These are phyloP conservation scores for Hoplias malabaricus DNA, from an alignment of 2,113 vertebrate species.

Conservation along the genomic window DNA sequence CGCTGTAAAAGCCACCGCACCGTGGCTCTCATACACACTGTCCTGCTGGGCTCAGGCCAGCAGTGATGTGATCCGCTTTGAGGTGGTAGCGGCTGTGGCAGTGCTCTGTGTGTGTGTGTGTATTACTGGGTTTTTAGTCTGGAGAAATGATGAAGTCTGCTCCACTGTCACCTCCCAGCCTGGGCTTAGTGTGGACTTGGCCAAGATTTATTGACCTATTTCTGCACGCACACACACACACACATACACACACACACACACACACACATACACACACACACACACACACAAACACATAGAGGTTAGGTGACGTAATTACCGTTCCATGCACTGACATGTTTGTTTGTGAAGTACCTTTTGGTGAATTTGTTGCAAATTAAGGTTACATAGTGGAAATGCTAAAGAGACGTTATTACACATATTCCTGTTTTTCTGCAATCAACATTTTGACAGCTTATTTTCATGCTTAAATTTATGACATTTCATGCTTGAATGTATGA, in stretches of 20 bases:
- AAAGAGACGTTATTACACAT: slow-evolving; percentile 39
- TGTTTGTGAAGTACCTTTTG: slow-evolving; percentile 8
- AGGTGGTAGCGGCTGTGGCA: neutral
- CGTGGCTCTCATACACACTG: neutral
- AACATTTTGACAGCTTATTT: slow-evolving; percentile 34
- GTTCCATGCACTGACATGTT: neutral
- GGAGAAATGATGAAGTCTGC: neutral
- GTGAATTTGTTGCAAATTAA: slow-evolving; percentile 9
- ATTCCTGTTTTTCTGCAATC: slow-evolving; percentile 26
- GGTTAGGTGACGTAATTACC: slow-evolving; percentile 9
- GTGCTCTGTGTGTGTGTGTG: slow-evolving; percentile 3
- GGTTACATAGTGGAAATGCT: slow-evolving; percentile 2
- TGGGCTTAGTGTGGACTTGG: neutral
- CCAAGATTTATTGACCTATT: slow-evolving; percentile 19
- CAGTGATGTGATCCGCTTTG: neutral
- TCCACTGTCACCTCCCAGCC: neutral
- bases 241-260: neutral
- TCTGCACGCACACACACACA: neutral
- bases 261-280: neutral
- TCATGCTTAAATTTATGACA: slow-evolving; percentile 5
- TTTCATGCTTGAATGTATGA: no score
- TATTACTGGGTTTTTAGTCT: neutral
- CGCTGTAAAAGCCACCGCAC: slow-evolving; percentile 32
- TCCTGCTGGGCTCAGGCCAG: slow-evolving; percentile 2
- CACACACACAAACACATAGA: neutral